Base-by-base conservation (phyloP, 37 sponge, comb jelly and placozoan genomes). In the Bolinopsis microptera region DNA sequence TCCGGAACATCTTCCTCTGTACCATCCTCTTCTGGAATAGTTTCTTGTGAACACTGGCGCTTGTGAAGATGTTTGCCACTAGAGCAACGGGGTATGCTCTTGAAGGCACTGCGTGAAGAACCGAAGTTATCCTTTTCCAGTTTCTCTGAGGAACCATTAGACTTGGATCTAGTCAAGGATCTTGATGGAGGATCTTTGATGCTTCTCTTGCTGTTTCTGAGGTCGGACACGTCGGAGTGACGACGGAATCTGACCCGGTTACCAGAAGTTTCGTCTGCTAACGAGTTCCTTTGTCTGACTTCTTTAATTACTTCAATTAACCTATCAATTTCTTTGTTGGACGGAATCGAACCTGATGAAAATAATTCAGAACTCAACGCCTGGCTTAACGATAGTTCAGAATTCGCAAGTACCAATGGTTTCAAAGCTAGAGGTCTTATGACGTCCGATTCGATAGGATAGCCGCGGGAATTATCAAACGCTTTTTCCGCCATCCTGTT, bases 121-220 rank as follows among this genome's bases (percentile, higher is more conserved):
- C 61, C 61, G 61, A 48, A 48, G 61, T 5, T 5, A 5, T 48
- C 9, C 61, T 48, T 48, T 13, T 48, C 61, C 5, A 48, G 61
- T 48, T 48, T 5, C 13, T 48, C 61, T 48, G 61, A 48, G 61
- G 61, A 48, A 5, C 61, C 61, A 48, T 48, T 48, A 48, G 61
- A 48, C 61, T 48, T 48, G 61, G 61, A 48, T 13, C 61, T 48
- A 13, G 61, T 48, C 61, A 48, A 48, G 61, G 37, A 16, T 77
- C 32, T 77, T 21, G 80, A 77, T 2, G 90, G 90, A 1, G 61
- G 24, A 23, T 86, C 90, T 38, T 41, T 28, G 26, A 86, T 86
- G 26, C 90, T 86, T 27, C 90, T 86, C 61, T 86, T 86, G 36
- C 90, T 86, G 37, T 35, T 77, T 41, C 90, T 38, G 36, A 86